Conservation (phyloP, 2,888 invertebrate species). For the Ochropleura leucogaster region DNA sequence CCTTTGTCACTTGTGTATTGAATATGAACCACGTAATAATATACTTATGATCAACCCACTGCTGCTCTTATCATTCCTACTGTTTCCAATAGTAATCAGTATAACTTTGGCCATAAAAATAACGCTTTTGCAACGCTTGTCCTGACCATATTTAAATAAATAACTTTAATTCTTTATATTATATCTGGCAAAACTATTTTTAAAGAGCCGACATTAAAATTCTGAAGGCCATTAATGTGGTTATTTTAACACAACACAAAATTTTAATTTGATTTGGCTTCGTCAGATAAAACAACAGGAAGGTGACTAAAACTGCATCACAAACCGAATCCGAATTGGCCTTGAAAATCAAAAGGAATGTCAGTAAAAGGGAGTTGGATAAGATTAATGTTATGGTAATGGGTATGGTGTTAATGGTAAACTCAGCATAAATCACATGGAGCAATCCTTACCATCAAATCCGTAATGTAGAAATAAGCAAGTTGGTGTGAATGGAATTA, state of each 20-base stretch:
- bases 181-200: no score
- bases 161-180: no score
- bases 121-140: no score
- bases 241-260: neutral
- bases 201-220: no score
- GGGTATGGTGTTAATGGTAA: no score
- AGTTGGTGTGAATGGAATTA: constrained; percentile 50
- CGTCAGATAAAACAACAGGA: neutral
- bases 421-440: constrained; percentile 42
- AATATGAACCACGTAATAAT: no score
- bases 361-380: constrained; percentile 33
- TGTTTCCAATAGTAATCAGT: no score
- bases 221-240: neutral
- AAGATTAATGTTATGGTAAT: constrained; percentile 52
- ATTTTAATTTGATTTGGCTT: neutral
- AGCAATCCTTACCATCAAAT: constrained; percentile 51
- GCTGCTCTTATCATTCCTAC: no score
- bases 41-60: no score
- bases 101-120: no score
- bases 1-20: no score
- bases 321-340: neutral
- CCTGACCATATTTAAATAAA: no score
- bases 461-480: constrained; percentile 41
- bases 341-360: constrained; percentile 31
- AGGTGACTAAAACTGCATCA: neutral